Evolutionary conservation across 2,888 invertebrate genomes (phyloP), one percentile per base, ranked within the genome.

Genomic region (Epirrhoe alternata): DNA sequence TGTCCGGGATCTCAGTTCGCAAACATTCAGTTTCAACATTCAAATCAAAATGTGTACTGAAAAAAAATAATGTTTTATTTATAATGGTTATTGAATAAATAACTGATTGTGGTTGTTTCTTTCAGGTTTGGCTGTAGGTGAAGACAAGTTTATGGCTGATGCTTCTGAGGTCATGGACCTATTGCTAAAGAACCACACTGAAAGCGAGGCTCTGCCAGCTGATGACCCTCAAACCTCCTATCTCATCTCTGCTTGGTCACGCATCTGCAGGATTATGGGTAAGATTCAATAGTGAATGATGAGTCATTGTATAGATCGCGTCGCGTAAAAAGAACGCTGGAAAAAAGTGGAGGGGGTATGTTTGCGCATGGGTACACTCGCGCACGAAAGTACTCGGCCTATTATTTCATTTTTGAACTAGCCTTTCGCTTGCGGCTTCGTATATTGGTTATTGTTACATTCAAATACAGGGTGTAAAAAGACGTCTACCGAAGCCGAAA

Each of bases 171-270:
- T 99, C 14, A 99, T 99, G 99, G 97, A 98, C 79, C 95, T 99
- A 92, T 92, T 99, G 61, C 87, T 99, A 72, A 97, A 97, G 88
- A 97, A 98, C 0, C 98, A 99, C 85, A 95, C 96, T 6, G 97
- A 97, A 79, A 96, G 96, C 72, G 96, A 96, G 24, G 96, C 96
- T 78, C 88, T 98, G 72, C 96, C 98, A 0, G 98, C 98, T 69
- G 99, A 99, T 83, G 99, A 99, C 90, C 99, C 99, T 1, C 99
- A 99, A 90, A 97, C 99, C 30, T 98, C 98, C 10, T 99, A 99
- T 90, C 96, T 99, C 87, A 99, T 99, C 75, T 98, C 99, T 0
- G 99, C 99, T 0, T 99, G 99, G 99, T 98, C 99, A 0, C 95
- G 99, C 74, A 99, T 99, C 89, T 99, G 99, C 92, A 98, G 98